phyloP scores from a whole-genome alignment of 2,113 vertebrate genomes.

The Ammodytes dubius region DNA sequence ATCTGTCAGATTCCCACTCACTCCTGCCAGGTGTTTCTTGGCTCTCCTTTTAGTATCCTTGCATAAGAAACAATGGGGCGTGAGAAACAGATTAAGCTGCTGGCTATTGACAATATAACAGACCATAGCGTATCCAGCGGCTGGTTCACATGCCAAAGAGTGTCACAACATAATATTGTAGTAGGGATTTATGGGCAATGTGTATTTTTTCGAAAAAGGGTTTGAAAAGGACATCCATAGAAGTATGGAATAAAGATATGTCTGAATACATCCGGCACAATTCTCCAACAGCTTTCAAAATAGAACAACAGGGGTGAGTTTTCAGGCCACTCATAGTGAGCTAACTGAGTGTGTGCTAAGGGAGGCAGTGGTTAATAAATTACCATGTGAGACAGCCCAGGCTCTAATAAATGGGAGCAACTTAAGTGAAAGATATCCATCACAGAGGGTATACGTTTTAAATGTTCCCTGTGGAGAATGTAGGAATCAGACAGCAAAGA shows the following conservation, averaged over 20 bases:
- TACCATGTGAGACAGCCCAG: constrained; percentile 41
- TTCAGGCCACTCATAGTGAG: constrained; percentile 12
- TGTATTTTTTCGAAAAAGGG: background rate
- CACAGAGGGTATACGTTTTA: constrained; percentile 42
- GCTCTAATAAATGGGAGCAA: constrained; percentile 55
- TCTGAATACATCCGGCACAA: constrained; percentile 5
- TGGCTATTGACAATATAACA: constrained; percentile 18
- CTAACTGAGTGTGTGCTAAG: constrained; percentile 14
- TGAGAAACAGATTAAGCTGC: constrained; percentile 40
- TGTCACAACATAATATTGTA: background rate
- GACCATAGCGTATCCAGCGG: background rate
- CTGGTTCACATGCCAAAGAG: background rate
- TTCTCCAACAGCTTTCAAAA: constrained; percentile 3
- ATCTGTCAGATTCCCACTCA: constrained; percentile 71
- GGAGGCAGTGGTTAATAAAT: constrained; percentile 49
- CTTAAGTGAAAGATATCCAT: constrained; percentile 63
- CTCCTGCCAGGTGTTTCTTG: constrained; percentile 31
- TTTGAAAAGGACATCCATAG: background rate
- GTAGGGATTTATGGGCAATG: background rate
- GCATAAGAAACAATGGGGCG: constrained; percentile 48
- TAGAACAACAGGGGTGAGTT: constrained; percentile 4
- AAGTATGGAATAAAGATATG: constrained; percentile 16
- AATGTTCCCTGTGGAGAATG: constrained; percentile 56
- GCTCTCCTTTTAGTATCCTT: background rate
- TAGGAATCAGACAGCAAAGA: constrained; percentile 55